phyloP scores from a whole-genome alignment of 2,888 invertebrate species.

The Prenolepis imparis region DNA sequence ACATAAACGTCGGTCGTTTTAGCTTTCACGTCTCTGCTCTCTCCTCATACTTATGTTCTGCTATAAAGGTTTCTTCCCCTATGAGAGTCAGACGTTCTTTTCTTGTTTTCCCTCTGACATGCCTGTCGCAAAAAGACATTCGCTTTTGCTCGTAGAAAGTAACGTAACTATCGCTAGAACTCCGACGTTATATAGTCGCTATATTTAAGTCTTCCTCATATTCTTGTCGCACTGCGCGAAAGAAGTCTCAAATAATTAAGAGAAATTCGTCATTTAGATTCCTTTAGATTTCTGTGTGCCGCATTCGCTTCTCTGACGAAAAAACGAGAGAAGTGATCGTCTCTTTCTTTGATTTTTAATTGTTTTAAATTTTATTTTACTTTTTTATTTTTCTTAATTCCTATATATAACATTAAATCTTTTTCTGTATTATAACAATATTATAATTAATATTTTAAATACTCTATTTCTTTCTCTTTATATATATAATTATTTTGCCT shows the following conservation, averaged over 20 bases:
- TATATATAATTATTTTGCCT: not conserved
- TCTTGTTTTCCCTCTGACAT: not conserved
- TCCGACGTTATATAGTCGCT: not conserved
- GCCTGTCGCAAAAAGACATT: constrained; percentile 5
- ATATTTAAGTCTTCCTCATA: not conserved
- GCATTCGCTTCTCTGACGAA: not conserved
- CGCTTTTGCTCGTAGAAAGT: constrained; percentile 9
- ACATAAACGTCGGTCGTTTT: constrained; percentile 55
- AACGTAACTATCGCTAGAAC: constrained; percentile 36
- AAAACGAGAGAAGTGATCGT: not conserved
- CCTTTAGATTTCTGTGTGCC: not conserved
- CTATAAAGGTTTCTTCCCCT: not conserved
- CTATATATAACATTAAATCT: too few relatives aligned
- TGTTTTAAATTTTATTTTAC: not conserved
- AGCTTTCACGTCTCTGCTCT: constrained; percentile 29
- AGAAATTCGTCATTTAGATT: not conserved
- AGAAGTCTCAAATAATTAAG: not conserved
- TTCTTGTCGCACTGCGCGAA: not conserved
- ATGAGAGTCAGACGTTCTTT: not conserved
- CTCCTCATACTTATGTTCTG: not conserved
- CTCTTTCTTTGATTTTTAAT: constrained; percentile 12
- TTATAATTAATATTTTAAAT: not conserved
- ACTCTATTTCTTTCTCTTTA: not conserved
- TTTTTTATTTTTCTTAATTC: not conserved
- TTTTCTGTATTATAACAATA: not conserved